Base-by-base conservation (phyloP, 1,140 invertebrate genomes). In the Proales similis region DNA sequence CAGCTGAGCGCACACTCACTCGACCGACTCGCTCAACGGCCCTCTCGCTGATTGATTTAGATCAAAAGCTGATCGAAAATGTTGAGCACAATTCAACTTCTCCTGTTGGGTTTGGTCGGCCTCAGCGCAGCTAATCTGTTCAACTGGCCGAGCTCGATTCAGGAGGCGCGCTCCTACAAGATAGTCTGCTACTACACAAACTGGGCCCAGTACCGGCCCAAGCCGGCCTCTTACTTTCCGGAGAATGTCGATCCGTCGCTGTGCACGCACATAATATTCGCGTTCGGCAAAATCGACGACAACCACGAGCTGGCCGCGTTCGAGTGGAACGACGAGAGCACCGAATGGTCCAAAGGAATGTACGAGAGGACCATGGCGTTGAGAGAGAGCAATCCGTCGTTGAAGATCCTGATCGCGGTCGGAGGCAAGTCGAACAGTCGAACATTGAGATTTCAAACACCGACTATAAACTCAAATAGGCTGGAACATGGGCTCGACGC, bases 241-340 rank as follows among this genome's bases (percentile, higher is more conserved):
- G 86, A 89, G 64, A 84, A 92, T 70, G 83, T 95, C 9, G 86
- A 93, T 70, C 77, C 88, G 0, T 67, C 65, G n/a, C 82, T 93
- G 0, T 96, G 91, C 72, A 93, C 88, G 0, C 90, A 94, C 74
- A 78, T 95, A 12, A 85, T 95, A 22, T 94, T 89, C 70, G 88
- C 90, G 3, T 94, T 94, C 71, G 89, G 88, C 0, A 87, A 86
- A 6, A 67, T 77, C 7, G 88, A 85, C 49, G 30, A 67, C 63
- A 22, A 51, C 69, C 24, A 67, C 72, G 70, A 86, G 90, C 67
- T 83, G 87, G 73, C 83, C 86, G 33, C 82, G 85, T 66, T 80
- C 92, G 5, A 83, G 88, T 39, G 76, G 94, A 20, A 84, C 90
- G 61, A 86, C 89, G 65, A 86, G 86, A 67, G 30, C 6, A 36